phyloP scores from a whole-genome alignment of 2,888 invertebrate genomes.

The Drosophila quinaria region DNA sequence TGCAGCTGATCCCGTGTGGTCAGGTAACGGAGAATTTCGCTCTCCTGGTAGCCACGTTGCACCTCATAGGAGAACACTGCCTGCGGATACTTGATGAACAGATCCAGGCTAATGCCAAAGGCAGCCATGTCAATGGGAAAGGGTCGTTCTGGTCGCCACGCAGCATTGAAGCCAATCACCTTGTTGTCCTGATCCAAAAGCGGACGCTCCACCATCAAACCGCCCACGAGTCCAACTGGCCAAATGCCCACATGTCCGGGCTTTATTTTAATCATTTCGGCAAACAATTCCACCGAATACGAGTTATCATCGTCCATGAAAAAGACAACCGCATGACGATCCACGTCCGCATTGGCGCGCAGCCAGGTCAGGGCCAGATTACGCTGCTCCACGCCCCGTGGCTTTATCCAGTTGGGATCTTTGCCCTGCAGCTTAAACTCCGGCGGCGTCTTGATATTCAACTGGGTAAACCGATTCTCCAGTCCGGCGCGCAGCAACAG shows the following conservation, averaged over 20 bases:
- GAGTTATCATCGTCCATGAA: conserved; percentile 99
- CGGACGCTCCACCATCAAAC: conserved; percentile 96
- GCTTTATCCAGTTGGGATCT: conserved; percentile 91
- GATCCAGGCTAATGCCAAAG: conserved; percentile 93
- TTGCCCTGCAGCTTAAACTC: conserved; percentile 89
- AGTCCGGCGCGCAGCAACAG: conserved; percentile 87
- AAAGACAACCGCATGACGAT: conserved; percentile 90
- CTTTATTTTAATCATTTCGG: conserved; percentile 93
- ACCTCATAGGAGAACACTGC: conserved; percentile 94
- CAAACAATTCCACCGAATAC: conserved; percentile 95
- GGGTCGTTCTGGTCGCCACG: conserved; percentile 95
- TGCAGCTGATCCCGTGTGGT: conserved; percentile 92
- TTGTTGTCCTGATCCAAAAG: conserved; percentile 89
- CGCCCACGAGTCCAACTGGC: conserved; percentile 98
- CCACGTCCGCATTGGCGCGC: conserved; percentile 85
- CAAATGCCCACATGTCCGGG: conserved; percentile 92
- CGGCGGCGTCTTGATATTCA: conserved; percentile 90
- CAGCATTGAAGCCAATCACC: conserved; percentile 88
- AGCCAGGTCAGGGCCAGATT: conserved; percentile 94
- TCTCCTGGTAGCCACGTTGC: conserved; percentile 95
- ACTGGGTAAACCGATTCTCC: conserved; percentile 87
- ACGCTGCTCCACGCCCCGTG: conserved; percentile 96
- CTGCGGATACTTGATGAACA: conserved; percentile 90
- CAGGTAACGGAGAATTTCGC: conserved; percentile 92
- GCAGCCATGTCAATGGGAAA: conserved; percentile 99